These are phyloP conservation scores for Meloidogyne chitwoodi DNA, from an alignment of 1,140 invertebrate genomes.

Conservation along the genomic window DNA sequence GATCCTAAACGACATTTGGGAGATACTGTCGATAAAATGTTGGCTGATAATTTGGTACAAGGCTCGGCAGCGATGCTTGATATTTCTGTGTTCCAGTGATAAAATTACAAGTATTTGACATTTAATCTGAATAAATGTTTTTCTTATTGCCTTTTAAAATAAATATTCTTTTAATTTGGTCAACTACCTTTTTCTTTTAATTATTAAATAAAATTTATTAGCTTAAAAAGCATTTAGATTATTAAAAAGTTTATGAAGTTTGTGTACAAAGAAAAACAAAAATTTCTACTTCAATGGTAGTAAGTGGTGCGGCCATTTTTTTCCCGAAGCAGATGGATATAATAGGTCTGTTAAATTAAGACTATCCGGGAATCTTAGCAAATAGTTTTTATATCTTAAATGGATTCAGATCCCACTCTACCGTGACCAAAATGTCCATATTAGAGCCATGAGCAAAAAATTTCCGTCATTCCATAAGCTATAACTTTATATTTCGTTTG, in stretches of 20 bases:
- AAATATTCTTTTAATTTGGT: neutral
- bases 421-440: too few relatives aligned
- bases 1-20: constrained; percentile 99
- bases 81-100: constrained; percentile 68
- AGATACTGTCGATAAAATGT: constrained; percentile 92
- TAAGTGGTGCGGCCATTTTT: neutral
- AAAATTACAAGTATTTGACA: neutral
- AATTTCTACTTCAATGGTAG: neutral
- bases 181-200: neutral
- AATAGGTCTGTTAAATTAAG: neutral
- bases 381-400: too few relatives aligned
- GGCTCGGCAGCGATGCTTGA: constrained; percentile 96
- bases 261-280: neutral
- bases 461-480: too few relatives aligned
- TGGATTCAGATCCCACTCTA: too few relatives aligned
- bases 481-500: too few relatives aligned
- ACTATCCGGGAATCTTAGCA: too few relatives aligned
- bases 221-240: neutral
- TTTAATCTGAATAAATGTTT: neutral
- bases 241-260: neutral
- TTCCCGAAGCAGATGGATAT: neutral
- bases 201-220: neutral
- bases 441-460: too few relatives aligned
- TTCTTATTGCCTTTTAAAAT: neutral
- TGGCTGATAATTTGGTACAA: constrained; percentile 98